Conservation (phyloP, 1,140 invertebrate genomes). For the Batillaria attramentaria region DNA sequence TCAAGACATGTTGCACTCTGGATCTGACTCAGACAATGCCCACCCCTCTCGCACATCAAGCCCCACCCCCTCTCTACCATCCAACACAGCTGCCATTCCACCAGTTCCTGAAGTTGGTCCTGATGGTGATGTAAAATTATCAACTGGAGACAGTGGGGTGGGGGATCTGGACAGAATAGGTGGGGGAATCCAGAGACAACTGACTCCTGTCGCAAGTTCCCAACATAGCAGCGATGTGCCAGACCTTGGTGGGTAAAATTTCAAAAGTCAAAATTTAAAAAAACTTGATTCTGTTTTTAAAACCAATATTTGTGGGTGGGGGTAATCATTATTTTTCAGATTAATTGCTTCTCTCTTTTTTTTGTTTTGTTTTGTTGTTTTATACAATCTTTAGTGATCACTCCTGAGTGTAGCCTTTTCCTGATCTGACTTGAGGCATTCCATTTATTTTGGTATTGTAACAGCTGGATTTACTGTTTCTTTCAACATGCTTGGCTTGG, state of each 20-base stretch:
- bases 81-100: neutral
- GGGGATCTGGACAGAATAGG: neutral
- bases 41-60: constrained; percentile 27
- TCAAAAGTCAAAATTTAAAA: too few relatives aligned
- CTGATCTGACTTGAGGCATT: too few relatives aligned
- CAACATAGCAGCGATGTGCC: constrained; percentile 17
- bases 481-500: too few relatives aligned
- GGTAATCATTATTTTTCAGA: too few relatives aligned
- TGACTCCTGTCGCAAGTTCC: constrained; percentile 12
- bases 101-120: neutral
- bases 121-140: neutral
- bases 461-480: too few relatives aligned
- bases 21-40: constrained; percentile 55
- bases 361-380: too few relatives aligned
- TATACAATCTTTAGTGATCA: too few relatives aligned
- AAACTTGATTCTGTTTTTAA: too few relatives aligned
- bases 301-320: too few relatives aligned
- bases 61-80: constrained; percentile 22
- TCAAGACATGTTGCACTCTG: constrained; percentile 52
- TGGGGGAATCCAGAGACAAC: constrained; percentile 16
- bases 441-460: too few relatives aligned
- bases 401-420: too few relatives aligned
- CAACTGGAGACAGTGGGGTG: neutral
- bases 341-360: too few relatives aligned
- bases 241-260: neutral